These are phyloP conservation scores for Ariolimax columbianus DNA, from an alignment of 2,888 invertebrate species.

Conservation along the genomic window DNA sequence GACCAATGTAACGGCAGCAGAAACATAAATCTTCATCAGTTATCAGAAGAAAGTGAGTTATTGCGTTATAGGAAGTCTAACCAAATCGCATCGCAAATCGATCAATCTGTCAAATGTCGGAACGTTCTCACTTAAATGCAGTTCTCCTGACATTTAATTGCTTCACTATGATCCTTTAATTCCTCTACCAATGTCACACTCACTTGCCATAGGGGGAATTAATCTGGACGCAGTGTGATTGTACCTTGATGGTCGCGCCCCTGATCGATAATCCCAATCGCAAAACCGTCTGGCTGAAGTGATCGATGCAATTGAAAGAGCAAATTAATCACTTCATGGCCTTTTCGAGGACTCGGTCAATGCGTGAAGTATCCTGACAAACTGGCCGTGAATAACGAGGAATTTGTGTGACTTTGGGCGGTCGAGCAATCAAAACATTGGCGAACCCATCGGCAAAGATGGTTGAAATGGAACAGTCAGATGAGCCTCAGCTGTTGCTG, in stretches of 20 bases:
- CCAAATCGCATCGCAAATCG: neutral
- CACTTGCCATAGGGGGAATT: neutral
- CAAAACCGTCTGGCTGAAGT: neutral
- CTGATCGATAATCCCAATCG: neutral
- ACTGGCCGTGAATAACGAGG: neutral
- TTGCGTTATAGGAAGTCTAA: too few species aligned
- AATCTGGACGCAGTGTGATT: constrained; percentile 4
- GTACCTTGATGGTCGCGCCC: neutral
- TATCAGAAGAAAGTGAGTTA: too few species aligned
- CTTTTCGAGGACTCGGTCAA: constrained; percentile 23
- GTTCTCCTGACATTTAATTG: neutral
- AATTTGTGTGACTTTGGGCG: neutral
- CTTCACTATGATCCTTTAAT: constrained; percentile 26
- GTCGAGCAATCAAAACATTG: neutral
- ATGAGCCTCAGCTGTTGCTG: too few species aligned
- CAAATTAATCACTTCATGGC: constrained; percentile 20
- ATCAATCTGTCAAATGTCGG: neutral
- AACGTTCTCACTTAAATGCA: neutral
- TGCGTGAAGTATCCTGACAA: neutral
- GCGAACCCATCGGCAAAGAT: neutral
- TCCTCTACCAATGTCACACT: neutral
- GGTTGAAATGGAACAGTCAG: too few species aligned
- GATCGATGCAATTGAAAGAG: constrained; percentile 20
- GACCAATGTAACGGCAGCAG: too few species aligned
- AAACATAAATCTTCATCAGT: too few species aligned